Conservation (phyloP, 1,140 invertebrate species). For the Ganaspis sp. region DNA sequence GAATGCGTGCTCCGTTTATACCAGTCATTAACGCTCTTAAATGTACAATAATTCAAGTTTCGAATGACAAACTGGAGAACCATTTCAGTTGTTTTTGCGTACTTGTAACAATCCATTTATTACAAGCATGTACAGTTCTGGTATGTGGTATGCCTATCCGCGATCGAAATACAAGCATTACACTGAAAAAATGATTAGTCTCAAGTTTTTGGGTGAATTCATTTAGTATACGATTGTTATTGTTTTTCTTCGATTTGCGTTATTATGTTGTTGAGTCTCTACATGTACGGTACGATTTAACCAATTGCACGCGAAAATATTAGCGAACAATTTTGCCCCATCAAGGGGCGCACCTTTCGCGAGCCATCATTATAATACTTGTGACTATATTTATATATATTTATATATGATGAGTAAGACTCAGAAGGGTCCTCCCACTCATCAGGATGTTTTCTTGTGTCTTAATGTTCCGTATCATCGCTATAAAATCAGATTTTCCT, state of each 20-base stretch:
- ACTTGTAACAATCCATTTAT: too few relatives aligned
- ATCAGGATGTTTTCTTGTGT: conserved; percentile 69
- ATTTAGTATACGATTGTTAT: conserved; percentile 64
- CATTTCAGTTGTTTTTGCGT: neutral
- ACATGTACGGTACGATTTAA: conserved; percentile 60
- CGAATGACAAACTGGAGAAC: conserved; percentile 25
- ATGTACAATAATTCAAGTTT: conserved; percentile 50
- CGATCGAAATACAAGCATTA: conserved; percentile 60
- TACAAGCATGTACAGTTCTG: too few relatives aligned
- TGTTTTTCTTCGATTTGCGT: conserved; percentile 59
- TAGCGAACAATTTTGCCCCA: conserved; percentile 60
- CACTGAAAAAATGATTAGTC: conserved; percentile 70
- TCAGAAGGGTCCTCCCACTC: conserved; percentile 64
- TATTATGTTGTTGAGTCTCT: conserved; percentile 65
- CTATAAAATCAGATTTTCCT: conserved; percentile 73
- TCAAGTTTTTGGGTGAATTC: conserved; percentile 72
- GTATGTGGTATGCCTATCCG: neutral
- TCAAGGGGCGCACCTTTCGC: conserved; percentile 68
- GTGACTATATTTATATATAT: conserved; percentile 62
- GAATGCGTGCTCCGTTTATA: conserved; percentile 59
- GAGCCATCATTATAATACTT: conserved; percentile 75
- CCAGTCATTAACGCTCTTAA: conserved; percentile 61
- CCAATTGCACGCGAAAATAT: conserved; percentile 49
- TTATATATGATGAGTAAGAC: conserved; percentile 66
- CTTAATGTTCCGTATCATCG: conserved; percentile 68